Percentiles rank a stretch among this genome's conserved stretches.
Conservation (phyloP, 30 jellyfish, hydroid and myxozoan genomes). For the Chrysaora quinquecirrha region DNA sequence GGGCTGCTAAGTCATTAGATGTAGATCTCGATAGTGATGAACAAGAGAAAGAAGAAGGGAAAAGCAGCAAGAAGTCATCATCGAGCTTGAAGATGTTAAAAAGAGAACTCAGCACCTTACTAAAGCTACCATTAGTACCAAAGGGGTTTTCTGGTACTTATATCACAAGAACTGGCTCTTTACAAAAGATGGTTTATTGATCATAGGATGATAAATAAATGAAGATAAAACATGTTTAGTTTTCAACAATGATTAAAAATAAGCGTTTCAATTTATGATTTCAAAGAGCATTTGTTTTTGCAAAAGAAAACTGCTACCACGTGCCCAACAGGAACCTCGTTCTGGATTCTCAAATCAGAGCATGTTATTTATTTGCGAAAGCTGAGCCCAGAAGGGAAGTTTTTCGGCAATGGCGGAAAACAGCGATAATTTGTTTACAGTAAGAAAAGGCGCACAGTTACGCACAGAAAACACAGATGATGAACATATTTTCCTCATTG, state of each 20-base stretch:
- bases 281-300: no score
- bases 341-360: neutral
- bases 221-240: no score
- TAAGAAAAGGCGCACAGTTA: no score
- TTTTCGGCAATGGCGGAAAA: no score
- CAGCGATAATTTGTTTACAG: no score
- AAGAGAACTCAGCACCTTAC: slow-evolving; percentile 44
- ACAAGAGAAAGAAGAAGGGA: slow-evolving; percentile 2
- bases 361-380: neutral
- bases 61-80: slow-evolving; percentile 23
- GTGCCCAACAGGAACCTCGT: neutral
- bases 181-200: slow-evolving; percentile 21
- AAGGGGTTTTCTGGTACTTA: slow-evolving; percentile 87
- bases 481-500: neutral
- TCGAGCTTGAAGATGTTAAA: slow-evolving; percentile 1
- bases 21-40: slow-evolving; percentile 57
- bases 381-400: no score
- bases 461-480: neutral
- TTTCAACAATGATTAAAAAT: no score
- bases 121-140: slow-evolving; percentile 71
- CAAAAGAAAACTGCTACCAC: no score
- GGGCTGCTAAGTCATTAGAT: slow-evolving; percentile 83
- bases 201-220: no score
- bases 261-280: no score
- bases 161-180: slow-evolving; percentile 80